Conservation (phyloP, 1,140 invertebrate species). For the Aphaenogaster ashmeadi region DNA sequence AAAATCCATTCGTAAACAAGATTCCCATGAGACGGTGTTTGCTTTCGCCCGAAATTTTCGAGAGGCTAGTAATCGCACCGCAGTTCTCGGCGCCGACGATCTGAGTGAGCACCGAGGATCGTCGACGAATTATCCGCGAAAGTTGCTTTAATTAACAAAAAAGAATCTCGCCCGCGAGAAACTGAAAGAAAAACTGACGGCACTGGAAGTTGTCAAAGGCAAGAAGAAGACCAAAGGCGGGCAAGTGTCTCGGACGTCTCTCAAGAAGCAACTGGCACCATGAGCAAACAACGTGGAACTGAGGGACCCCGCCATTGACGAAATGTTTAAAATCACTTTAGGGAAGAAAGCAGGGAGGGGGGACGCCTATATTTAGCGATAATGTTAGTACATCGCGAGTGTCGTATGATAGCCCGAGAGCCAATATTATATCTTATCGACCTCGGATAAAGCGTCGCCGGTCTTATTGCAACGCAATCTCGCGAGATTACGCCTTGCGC, state of each 20-base stretch:
- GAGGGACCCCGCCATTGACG: slow-evolving; percentile 5
- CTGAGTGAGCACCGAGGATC: neutral
- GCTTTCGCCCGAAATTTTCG: neutral
- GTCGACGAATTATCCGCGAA: neutral
- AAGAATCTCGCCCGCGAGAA: neutral
- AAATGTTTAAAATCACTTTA: slow-evolving; percentile 45
- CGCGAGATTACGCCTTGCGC: neutral
- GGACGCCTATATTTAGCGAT: slow-evolving; percentile 26
- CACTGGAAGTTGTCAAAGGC: neutral
- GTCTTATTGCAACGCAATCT: slow-evolving; percentile 14
- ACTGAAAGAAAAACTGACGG: neutral
- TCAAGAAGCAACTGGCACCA: neutral
- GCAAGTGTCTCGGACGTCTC: slow-evolving; percentile 16
- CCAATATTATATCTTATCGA: slow-evolving; percentile 42
- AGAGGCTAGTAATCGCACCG: neutral
- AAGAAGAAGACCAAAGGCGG: neutral
- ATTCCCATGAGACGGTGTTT: neutral
- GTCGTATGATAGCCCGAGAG: neutral
- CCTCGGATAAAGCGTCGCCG: slow-evolving; percentile 15
- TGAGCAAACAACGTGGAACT: slow-evolving; percentile 33
- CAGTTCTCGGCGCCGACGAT: neutral
- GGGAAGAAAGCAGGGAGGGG: neutral
- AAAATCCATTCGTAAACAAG: slow-evolving; percentile 3
- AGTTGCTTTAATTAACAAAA: neutral
- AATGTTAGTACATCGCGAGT: slow-evolving; percentile 32